Evolutionary conservation across 2,888 invertebrate genomes (phyloP), one percentile per base, ranked within the genome.

Genomic region (Anarsia innoxiella): DNA sequence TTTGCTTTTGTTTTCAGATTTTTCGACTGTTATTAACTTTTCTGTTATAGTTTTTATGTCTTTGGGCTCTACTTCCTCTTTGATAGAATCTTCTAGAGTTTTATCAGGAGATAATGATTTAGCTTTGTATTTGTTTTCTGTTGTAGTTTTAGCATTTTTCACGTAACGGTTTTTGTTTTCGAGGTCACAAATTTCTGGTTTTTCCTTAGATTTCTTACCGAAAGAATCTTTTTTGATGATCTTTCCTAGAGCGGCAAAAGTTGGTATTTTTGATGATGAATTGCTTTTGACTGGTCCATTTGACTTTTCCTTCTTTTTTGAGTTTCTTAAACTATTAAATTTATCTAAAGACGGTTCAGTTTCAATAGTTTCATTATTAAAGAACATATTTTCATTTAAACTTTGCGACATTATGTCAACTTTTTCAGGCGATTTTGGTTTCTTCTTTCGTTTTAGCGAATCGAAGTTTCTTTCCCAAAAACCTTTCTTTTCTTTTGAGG

Each of bases 381-480:
- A 84, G 44, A 86, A 79, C 33, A 86, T 64, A 43, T 87, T 86
- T 45, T 87, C 87, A 52, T 87, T 87, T 9, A 87, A 59, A 58
- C 87, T 87, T 34, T 86, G 86, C 12, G 86, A 86, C 87, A 87
- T 87, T 0, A 86, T 51, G 37, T 85, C 86, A 10, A 66, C 56
- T 51, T 79, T 80, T 42, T 85, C 82, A 0, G 72, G 68, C 0
- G 70, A 66, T 57, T 84, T 85, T n/a, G 56, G 65, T 50, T 79
- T 84, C 36, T 72, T 78, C 40, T 84, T 84, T 0, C 85, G 59
- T 61, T 84, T 85, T 0, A 86, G 48, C 6, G 86, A 86, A 63
- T 86, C 86, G 53, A 86, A 86, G 45, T 86, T 86, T 45, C 86
- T 66, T 44, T 86, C 86, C 86, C 86, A 86, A 55, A 86, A 86